Base-by-base conservation (phyloP, 1,140 invertebrate genomes). In the Dendrolimus kikuchii region DNA sequence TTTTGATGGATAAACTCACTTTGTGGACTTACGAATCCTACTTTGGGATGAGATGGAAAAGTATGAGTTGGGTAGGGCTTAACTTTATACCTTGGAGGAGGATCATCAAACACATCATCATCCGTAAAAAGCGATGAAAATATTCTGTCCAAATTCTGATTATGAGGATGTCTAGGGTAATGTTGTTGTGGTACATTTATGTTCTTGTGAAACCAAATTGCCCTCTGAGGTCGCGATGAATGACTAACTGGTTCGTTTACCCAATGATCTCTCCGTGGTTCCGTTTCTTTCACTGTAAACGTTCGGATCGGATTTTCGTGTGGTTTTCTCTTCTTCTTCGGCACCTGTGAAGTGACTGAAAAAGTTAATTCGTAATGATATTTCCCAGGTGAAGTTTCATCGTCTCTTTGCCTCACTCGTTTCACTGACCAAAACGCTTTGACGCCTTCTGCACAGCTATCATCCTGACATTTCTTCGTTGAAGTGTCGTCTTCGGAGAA, bases 281-380 rank as follows among this genome's bases (percentile, higher is more conserved):
- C 58, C 71, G 60, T 88, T 77, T 88, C 87, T 49, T 71, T 62
- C 6, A 88, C 84, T 4, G 87, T 88, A 46, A 87, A 88, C 10
- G 83, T 88, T 70, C 85, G 74, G 7, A 86, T 74, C 10, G 83
- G 79, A 53, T 74, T 80, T 54, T 86, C 83, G 56, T 81, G 75
- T 6, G 73, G 72, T 43, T 82, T 81, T 49, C 60, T 75, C 39
- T 78, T 62, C 57, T 77, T 72, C 48, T 75, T 76, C 42, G 74
- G 66, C 36, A 68, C 67, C 50, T 89, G 81, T 5, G 90, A 90
- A 7, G 88, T 87, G 7, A 92, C 88, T 8, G 89, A 92, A 66
- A 91, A 92, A 62, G 91, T 91, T 56, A 92, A 76, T 68, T 92
- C 91, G 64, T 90, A 92, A 58, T 89, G 86, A 66, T 88, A 90